phyloP scores from a whole-genome alignment of 2,113 vertebrate species.

The Gallinago media region DNA sequence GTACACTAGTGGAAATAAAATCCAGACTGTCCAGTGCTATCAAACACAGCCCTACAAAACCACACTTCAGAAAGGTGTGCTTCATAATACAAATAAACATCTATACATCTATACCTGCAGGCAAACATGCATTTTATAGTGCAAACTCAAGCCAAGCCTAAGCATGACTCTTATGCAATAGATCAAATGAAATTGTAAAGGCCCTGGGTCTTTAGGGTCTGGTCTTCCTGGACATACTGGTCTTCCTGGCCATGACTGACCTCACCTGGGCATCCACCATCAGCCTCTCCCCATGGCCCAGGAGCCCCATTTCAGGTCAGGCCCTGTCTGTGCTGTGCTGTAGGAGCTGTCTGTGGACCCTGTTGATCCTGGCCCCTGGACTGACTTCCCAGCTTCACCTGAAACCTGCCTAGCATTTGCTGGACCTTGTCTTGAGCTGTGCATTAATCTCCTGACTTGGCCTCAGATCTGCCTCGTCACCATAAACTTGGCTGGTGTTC shows the following conservation, averaged over 20 bases:
- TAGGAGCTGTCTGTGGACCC: neutral
- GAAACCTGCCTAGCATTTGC: neutral
- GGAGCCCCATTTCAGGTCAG: neutral
- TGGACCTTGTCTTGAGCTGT: neutral
- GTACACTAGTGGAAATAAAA: neutral
- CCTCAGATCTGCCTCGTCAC: neutral
- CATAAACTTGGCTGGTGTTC: neutral
- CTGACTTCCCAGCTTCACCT: neutral
- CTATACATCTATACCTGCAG: neutral
- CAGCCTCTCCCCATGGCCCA: neutral
- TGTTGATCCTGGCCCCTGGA: neutral
- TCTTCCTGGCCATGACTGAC: neutral
- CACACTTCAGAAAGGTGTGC: neutral
- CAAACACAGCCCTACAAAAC: neutral
- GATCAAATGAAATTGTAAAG: neutral
- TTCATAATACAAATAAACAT: accelerated
- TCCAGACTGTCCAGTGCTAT: neutral
- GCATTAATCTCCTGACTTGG: neutral
- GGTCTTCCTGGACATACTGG: neutral
- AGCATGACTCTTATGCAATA: neutral
- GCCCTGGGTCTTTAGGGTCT: neutral
- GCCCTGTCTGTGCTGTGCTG: too few species aligned
- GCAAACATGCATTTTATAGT: neutral
- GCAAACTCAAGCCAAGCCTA: neutral
- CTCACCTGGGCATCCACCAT: neutral